Conservation (phyloP, 53 echinoderm and acorn worm species). For the Astropecten irregularis region DNA sequence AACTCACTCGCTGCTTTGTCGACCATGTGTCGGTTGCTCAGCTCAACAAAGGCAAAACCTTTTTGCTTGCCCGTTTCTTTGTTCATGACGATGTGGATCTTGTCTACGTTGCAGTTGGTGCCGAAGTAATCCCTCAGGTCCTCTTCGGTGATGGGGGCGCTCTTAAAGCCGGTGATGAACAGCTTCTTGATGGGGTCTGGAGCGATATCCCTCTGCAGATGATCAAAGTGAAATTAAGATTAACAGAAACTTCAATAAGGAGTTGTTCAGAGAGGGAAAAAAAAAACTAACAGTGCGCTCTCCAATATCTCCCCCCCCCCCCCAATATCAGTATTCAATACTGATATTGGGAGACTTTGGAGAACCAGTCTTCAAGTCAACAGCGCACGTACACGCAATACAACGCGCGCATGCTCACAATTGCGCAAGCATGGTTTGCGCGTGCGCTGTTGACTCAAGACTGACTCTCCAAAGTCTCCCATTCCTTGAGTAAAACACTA, state of each 20-base stretch:
- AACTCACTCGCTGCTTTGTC: conserved; percentile 30
- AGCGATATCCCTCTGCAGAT: neutral
- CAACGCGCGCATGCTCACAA: no score
- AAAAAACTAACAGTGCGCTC: no score
- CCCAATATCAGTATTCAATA: no score
- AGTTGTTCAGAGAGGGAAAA: neutral
- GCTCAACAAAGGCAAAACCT: conserved; percentile 8
- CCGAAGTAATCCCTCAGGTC: neutral
- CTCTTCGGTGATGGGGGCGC: neutral
- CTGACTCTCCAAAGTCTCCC: no score
- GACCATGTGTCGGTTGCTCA: conserved; percentile 33
- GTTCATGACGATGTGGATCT: conserved; percentile 3
- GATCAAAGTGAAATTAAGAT: neutral
- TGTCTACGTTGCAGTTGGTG: neutral
- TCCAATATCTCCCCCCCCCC: no score
- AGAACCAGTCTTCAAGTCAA: no score
- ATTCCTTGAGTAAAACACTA: no score
- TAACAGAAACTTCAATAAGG: neutral
- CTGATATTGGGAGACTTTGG: no score
- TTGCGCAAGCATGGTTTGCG: no score
- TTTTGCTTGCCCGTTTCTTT: conserved; percentile 1
- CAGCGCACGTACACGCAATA: no score
- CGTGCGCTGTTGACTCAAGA: no score
- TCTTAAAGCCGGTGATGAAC: conserved; percentile 9
- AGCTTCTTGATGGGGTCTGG: conserved; percentile 15